A percentile compares a stretch with the other conserved stretches of the same genome.
Evolutionary conservation across 1,140 invertebrate genomes (phyloP).

Genomic region (Centruroides vittatus): DNA sequence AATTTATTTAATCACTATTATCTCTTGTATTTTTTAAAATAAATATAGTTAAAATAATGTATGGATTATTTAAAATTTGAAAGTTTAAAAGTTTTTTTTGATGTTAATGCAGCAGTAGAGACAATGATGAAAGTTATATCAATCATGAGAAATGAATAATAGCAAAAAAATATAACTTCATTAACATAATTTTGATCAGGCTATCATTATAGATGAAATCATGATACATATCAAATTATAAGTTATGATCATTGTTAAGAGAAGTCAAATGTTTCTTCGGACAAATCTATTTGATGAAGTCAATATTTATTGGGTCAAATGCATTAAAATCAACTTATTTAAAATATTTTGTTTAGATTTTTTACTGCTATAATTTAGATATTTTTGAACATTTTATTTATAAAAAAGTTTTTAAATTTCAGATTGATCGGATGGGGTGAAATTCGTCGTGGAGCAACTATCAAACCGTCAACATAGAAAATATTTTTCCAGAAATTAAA

Average conservation of each 20-base stretch:
- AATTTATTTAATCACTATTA: no score
- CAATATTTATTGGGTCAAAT: no score
- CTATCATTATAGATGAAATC: constrained; percentile 1
- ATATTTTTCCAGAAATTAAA: background rate
- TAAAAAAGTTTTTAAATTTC: constrained; percentile 25
- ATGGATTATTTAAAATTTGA: no score
- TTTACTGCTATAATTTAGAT: no score
- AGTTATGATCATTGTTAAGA: constrained; percentile 8
- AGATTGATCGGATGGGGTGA: constrained; percentile 94
- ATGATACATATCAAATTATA: background rate
- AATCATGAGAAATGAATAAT: background rate
- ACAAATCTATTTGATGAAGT: no score
- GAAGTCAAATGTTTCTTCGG: background rate
- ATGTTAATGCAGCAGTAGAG: no score
- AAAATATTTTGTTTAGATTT: background rate
- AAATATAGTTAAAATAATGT: no score
- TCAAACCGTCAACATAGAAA: constrained; percentile 42
- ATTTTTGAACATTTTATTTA: background rate
- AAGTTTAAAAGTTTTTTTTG: no score
- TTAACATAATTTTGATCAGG: background rate
- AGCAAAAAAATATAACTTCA: background rate
- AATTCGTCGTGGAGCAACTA: constrained; percentile 79
- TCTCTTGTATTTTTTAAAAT: no score
- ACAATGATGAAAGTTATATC: no score
- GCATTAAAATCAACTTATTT: no score